These are phyloP conservation scores for Eumeta japonica DNA, from an alignment of 1,140 invertebrate genomes.

Conservation along the genomic window DNA sequence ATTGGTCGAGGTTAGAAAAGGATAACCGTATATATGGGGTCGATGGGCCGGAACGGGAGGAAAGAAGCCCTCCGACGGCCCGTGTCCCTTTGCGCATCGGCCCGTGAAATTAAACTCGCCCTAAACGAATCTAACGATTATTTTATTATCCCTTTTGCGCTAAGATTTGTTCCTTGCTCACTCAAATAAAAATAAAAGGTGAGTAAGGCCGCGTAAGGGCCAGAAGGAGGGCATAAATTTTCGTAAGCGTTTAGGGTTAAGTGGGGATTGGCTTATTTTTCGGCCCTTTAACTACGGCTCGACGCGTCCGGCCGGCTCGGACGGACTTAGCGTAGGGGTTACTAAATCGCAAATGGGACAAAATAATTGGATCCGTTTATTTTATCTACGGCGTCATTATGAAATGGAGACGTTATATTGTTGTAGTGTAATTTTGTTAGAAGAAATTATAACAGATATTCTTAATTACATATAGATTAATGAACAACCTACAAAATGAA, in stretches of 20 bases:
- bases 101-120: constrained; percentile 55
- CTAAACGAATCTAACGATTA: constrained; percentile 58
- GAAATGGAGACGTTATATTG: background rate
- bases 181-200: constrained; percentile 58
- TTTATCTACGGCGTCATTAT: background rate
- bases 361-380: too few species aligned
- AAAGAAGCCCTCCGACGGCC: constrained; percentile 24
- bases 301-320: background rate
- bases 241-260: constrained; percentile 27
- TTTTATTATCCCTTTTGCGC: constrained; percentile 57
- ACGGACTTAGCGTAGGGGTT: background rate
- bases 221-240: constrained; percentile 47
- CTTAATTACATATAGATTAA: constrained; percentile 1
- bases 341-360: too few species aligned
- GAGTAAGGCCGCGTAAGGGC: constrained; percentile 49
- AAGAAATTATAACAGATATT: background rate
- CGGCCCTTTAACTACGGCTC: too few species aligned
- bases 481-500: too few species aligned
- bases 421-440: background rate
- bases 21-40: constrained; percentile 15
- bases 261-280: constrained; percentile 39
- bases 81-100: constrained; percentile 49
- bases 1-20: constrained; percentile 30
- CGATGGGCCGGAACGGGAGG: constrained; percentile 18
- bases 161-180: constrained; percentile 58